Evolutionary conservation across 2,888 invertebrate species (phyloP), one percentile per base, ranked within the genome.

Genomic region (Andrena marginata): DNA sequence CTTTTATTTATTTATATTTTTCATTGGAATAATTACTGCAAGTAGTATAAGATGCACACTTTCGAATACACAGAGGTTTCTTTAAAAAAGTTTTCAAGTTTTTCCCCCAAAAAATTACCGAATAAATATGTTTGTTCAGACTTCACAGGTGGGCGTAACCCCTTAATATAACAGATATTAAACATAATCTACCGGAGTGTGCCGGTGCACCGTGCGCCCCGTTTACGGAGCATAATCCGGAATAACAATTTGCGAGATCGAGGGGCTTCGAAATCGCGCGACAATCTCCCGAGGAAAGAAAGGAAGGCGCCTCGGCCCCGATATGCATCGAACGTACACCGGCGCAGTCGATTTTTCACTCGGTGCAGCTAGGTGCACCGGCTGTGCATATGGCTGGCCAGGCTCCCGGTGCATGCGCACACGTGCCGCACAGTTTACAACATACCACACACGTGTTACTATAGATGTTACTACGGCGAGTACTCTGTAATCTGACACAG

Each of bases 391-490:
- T 49, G 65, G 31, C 20, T 56, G 56, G 26, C 33, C 63, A 23
- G 26, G 64, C n/a, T 54, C 20, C 20, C 6, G 70, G 54, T 35
- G 6, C 10, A 49, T 23, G 84, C 87, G 81, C 84, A 84, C 65
- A 85, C 86, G 83, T 71, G 71, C 71, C 71, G 20, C 71, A 20
- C 16, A 70, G 77, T 75, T 84, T 77, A 81, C 74, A 42, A 42
- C 16, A 77, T 77, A 79, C 84, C 79, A 68, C 83, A 87, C 82
- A 82, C 85, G 87, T 79, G 83, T 78, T 87, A 85, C 87, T 87
- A 88, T 86, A 85, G 80, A 78, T 72, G 81, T 77, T 88, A 89
- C 81, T 85, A 88, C 80, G 77, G 81, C 67, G 89, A 88, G 81
- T 88, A 87, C 78, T 88, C 78, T 77, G 84, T 85, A 85, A 85